A percentile compares a stretch with the other conserved stretches of the same genome.
Evolutionary conservation across 2,888 invertebrate species (phyloP).

Genomic region (Aleiodes testaceus): DNA sequence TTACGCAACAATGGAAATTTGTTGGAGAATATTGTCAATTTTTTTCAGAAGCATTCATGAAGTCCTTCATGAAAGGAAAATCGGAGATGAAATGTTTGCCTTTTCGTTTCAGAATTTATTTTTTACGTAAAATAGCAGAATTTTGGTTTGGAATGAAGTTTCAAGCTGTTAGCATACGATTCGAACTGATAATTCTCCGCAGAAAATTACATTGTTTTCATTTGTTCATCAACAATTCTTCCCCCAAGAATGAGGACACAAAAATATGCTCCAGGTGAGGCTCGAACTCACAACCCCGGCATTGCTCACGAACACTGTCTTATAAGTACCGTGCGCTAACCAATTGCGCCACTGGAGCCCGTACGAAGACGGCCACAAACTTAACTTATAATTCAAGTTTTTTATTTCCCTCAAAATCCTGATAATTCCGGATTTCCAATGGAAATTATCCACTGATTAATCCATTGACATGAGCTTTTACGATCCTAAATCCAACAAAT

Average conservation of each 20-base stretch:
- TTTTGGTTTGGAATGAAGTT: too few relatives aligned
- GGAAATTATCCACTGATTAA: neutral
- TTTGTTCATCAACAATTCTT: too few relatives aligned
- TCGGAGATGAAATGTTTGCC: too few relatives aligned
- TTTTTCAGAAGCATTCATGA: too few relatives aligned
- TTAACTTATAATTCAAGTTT: neutral
- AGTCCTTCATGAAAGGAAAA: too few relatives aligned
- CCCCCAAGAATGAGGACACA: conserved; percentile 51
- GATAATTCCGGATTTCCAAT: neutral
- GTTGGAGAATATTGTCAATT: too few relatives aligned
- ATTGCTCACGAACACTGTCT: conserved; percentile 97
- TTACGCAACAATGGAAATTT: too few relatives aligned
- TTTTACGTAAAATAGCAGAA: too few relatives aligned
- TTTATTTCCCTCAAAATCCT: neutral
- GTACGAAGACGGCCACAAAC: conserved; percentile 56
- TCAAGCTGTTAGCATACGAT: too few relatives aligned
- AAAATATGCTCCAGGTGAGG: conserved; percentile 95
- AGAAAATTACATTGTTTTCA: too few relatives aligned
- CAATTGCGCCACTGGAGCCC: conserved; percentile 99
- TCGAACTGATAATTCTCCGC: too few relatives aligned
- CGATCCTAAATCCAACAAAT: neutral
- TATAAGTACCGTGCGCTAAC: conserved; percentile 99
- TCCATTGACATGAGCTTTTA: neutral
- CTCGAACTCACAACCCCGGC: conserved; percentile 99
- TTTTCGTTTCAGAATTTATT: too few relatives aligned